Conservation (phyloP, 2,888 invertebrate genomes). For the Leptinotarsa haldemani region DNA sequence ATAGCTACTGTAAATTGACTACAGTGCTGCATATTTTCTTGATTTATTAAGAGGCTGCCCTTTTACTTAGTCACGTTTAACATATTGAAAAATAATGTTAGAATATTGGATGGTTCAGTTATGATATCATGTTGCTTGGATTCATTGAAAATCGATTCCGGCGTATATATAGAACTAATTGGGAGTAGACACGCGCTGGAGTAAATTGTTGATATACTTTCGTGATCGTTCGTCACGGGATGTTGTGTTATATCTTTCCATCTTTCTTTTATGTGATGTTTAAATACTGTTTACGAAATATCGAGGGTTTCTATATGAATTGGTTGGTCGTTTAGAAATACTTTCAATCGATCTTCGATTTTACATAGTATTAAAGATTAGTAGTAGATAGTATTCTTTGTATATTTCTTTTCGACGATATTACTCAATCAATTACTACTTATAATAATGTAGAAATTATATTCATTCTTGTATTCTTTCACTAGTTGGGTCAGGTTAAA, state of each 20-base stretch:
- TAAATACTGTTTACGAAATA: not conserved
- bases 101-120: not conserved
- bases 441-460: no score
- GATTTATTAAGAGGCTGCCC: not conserved
- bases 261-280: not conserved
- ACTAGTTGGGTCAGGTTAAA: not conserved
- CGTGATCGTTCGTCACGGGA: not conserved
- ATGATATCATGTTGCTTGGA: slow-evolving; percentile 2
- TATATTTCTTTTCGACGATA: no score
- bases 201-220: not conserved
- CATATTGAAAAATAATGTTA: not conserved
- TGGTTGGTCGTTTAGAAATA: no score
- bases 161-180: not conserved
- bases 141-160: slow-evolving; percentile 6
- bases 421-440: no score
- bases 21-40: not conserved
- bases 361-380: no score
- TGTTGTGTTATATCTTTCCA: not conserved
- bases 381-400: no score
- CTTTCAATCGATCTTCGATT: no score
- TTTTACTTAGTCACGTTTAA: not conserved
- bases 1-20: not conserved
- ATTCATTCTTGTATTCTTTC: no score
- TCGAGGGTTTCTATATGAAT: not conserved
- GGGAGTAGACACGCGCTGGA: not conserved